These are phyloP conservation scores for Lophius americanus DNA, from an alignment of 2,797 vertebrate species.

Conservation along the genomic window DNA sequence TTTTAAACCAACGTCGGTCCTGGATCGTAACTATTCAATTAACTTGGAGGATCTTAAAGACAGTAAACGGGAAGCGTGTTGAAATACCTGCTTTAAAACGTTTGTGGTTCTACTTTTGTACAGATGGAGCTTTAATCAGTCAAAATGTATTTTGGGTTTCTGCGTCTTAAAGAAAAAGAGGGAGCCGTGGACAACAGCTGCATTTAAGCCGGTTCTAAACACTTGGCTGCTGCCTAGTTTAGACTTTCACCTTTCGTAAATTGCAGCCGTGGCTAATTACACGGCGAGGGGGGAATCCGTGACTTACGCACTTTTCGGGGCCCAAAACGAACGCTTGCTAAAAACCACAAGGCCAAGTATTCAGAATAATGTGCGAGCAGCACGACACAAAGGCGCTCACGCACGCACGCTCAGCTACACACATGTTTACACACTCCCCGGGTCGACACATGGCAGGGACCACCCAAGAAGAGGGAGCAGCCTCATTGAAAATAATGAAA, in stretches of 20 bases:
- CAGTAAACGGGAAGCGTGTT: neutral
- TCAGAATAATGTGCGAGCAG: conserved; percentile 51
- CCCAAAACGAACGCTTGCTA: conserved; percentile 41
- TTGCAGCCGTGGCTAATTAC: conserved; percentile 60
- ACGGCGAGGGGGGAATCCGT: conserved; percentile 50
- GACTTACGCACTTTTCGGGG: conserved; percentile 52
- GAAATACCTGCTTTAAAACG: neutral
- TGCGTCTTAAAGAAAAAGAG: neutral
- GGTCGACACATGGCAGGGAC: conserved; percentile 68
- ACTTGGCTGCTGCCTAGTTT: conserved; percentile 49
- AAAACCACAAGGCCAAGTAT: conserved; percentile 57
- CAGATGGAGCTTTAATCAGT: conserved; percentile 1
- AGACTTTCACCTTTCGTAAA: conserved; percentile 64
- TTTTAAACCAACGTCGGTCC: too few relatives aligned
- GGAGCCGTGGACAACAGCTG: conserved; percentile 30
- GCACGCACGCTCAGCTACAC: conserved; percentile 35
- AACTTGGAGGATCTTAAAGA: too few relatives aligned
- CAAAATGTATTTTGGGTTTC: neutral
- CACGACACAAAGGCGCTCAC: conserved; percentile 43
- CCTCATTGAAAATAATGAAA: conserved; percentile 72
- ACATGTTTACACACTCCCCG: conserved; percentile 57
- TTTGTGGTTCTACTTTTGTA: neutral
- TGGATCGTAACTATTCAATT: too few relatives aligned
- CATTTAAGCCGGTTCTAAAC: conserved; percentile 48
- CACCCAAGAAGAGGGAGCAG: conserved; percentile 65